phyloP scores from a whole-genome alignment of 1,140 invertebrate genomes.

The Pogonomyrmex barbatus region DNA sequence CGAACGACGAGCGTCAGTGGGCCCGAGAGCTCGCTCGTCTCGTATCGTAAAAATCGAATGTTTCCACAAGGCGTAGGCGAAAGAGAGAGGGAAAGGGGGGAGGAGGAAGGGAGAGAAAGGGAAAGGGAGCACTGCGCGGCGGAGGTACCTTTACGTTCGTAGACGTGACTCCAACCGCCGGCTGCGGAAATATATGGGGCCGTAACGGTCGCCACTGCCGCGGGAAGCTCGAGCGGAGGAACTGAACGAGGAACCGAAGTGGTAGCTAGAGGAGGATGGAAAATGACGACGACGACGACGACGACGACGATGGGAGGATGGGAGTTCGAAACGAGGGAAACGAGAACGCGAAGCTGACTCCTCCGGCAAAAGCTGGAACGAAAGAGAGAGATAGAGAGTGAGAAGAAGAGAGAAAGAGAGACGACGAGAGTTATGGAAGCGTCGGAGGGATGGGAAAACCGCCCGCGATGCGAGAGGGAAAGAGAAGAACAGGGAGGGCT shows the following conservation, averaged over 20 bases:
- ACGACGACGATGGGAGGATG: constrained; percentile 46
- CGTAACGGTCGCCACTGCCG: constrained; percentile 78
- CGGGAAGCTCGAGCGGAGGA: constrained; percentile 74
- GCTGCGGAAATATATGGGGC: constrained; percentile 82
- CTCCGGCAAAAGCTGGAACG: constrained; percentile 41
- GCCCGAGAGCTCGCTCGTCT: constrained; percentile 69
- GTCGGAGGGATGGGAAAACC: constrained; percentile 57
- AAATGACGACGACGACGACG: constrained; percentile 31
- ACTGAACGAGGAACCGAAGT: constrained; percentile 57
- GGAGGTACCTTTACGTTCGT: constrained; percentile 81
- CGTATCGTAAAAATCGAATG: constrained; percentile 84
- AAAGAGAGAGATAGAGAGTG: constrained; percentile 6
- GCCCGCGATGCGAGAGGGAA: constrained; percentile 6
- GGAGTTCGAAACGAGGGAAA: constrained; percentile 54
- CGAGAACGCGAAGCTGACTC: constrained; percentile 53
- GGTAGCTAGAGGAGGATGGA: constrained; percentile 47
- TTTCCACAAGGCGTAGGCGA: constrained; percentile 80
- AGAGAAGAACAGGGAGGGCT: constrained; percentile 18
- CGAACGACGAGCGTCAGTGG: constrained; percentile 8
- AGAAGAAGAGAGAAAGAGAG: constrained; percentile 24
- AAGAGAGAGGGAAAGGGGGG: neutral
- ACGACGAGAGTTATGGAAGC: constrained; percentile 50
- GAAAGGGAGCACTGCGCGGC: constrained; percentile 26
- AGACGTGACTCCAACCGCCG: constrained; percentile 79
- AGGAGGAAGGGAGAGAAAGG: neutral